Evolutionary conservation across 2,113 vertebrate genomes (phyloP).

Genomic region (Odocoileus hemionus): DNA sequence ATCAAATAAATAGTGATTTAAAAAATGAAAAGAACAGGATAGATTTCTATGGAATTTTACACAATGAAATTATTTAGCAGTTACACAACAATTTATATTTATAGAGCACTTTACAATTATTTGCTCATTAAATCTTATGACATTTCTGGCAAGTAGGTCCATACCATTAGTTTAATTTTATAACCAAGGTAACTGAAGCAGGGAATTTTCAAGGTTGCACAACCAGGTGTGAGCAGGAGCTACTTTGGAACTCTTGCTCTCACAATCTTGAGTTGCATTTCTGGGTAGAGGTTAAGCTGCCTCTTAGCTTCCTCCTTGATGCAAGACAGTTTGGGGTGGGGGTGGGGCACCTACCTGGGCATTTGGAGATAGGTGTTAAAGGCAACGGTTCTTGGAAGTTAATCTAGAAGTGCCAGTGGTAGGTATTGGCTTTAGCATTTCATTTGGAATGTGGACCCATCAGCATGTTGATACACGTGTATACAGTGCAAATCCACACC

Average conservation of each 20-base stretch:
- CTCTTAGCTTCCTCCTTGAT: not conserved
- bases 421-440: not conserved
- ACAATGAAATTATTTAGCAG: constrained; percentile 47
- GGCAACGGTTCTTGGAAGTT: not conserved
- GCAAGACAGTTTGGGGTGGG: not conserved
- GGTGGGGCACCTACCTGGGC: not conserved
- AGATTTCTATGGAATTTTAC: constrained; percentile 52
- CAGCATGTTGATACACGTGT: rapidly evolving
- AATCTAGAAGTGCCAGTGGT: not conserved
- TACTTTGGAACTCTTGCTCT: not conserved
- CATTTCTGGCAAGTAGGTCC: constrained; percentile 30
- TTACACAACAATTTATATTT: constrained; percentile 40
- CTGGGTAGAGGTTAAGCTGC: not conserved
- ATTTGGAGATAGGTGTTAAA: not conserved
- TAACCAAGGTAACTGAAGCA: not conserved
- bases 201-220: constrained; percentile 4
- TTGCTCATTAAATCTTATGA: constrained; percentile 52
- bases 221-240: not conserved
- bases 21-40: constrained; percentile 27
- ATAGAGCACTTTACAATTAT: constrained; percentile 52
- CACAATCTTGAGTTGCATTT: not conserved
- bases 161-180: constrained; percentile 27
- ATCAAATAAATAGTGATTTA: constrained; percentile 65
- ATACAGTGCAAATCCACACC: not conserved
- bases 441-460: not conserved